A percentile compares a stretch with the other conserved stretches of the same genome.
phyloP scores from a whole-genome alignment of 2,888 invertebrate species.

The Electrophaes corylata region DNA sequence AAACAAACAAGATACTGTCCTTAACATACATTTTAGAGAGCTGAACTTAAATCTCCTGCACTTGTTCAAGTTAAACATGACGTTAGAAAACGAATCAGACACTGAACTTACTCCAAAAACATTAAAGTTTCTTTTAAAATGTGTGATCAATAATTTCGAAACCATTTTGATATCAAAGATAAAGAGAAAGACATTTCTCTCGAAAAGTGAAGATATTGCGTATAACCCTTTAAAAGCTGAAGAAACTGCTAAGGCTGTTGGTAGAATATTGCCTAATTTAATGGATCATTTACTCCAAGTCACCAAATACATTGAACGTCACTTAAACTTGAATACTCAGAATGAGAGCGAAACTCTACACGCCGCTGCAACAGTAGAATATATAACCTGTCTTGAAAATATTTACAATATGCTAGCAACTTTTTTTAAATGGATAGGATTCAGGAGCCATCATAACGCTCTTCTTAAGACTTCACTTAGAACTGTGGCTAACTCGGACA shows the following conservation, averaged over 20 bases:
- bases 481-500: slow-evolving; percentile 57
- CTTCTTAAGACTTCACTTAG: slow-evolving; percentile 69
- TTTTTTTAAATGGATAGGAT: slow-evolving; percentile 87
- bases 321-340: slow-evolving; percentile 47
- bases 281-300: slow-evolving; percentile 61
- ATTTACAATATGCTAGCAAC: slow-evolving; percentile 83
- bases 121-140: slow-evolving; percentile 63
- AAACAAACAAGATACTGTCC: slow-evolving; percentile 54
- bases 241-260: slow-evolving; percentile 60
- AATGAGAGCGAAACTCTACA: slow-evolving; percentile 53
- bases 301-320: slow-evolving; percentile 56
- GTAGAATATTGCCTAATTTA: slow-evolving; percentile 62
- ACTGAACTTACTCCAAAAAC: slow-evolving; percentile 59
- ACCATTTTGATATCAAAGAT: slow-evolving; percentile 66
- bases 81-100: slow-evolving; percentile 51
- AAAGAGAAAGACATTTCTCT: slow-evolving; percentile 67
- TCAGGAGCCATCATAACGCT: slow-evolving; percentile 73
- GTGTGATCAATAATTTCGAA: slow-evolving; percentile 60
- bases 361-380: slow-evolving; percentile 54
- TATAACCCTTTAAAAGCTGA: slow-evolving; percentile 67
- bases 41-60: slow-evolving; percentile 63
- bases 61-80: slow-evolving; percentile 61
- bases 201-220: slow-evolving; percentile 55
- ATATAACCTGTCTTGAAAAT: slow-evolving; percentile 78
- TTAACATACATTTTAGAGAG: slow-evolving; percentile 61